Conservation (phyloP, 2,797 vertebrate species). For the Thalassophryne amazonica region DNA sequence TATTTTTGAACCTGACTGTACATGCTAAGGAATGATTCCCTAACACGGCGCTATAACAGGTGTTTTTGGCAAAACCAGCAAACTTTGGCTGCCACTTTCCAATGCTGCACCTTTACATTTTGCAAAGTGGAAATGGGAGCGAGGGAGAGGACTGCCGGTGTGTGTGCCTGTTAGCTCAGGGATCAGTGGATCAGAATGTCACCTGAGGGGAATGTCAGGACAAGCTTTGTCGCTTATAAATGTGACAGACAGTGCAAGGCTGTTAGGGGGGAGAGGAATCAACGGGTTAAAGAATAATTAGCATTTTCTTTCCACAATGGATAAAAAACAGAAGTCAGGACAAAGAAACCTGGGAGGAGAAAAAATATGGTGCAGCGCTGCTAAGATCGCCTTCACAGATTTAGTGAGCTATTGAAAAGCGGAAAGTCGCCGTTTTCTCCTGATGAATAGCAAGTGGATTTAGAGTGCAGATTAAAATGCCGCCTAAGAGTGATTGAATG, state of each 20-base stretch:
- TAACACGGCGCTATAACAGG: constrained; percentile 20
- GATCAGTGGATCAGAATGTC: constrained; percentile 35
- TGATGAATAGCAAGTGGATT: constrained; percentile 65
- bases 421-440: constrained; percentile 46
- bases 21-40: too few species aligned
- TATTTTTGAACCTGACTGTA: too few species aligned
- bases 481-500: constrained; percentile 47
- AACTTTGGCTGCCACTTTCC: constrained; percentile 12
- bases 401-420: constrained; percentile 55
- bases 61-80: constrained; percentile 20
- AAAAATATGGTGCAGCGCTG: constrained; percentile 49
- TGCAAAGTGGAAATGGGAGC: constrained; percentile 43
- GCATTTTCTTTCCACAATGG: constrained; percentile 22
- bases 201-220: constrained; percentile 58
- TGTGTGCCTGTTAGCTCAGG: constrained; percentile 43
- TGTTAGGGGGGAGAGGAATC: constrained; percentile 16
- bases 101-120: constrained; percentile 23
- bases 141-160: constrained; percentile 2
- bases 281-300: constrained; percentile 22
- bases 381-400: constrained; percentile 57
- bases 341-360: constrained; percentile 29
- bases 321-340: constrained; percentile 29
- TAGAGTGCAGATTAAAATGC: constrained; percentile 41
- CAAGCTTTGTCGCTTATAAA: constrained; percentile 23
- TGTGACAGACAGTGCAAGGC: constrained; percentile 28